Conservation (phyloP, 2,797 vertebrate species). For the Caiman crocodilus region DNA sequence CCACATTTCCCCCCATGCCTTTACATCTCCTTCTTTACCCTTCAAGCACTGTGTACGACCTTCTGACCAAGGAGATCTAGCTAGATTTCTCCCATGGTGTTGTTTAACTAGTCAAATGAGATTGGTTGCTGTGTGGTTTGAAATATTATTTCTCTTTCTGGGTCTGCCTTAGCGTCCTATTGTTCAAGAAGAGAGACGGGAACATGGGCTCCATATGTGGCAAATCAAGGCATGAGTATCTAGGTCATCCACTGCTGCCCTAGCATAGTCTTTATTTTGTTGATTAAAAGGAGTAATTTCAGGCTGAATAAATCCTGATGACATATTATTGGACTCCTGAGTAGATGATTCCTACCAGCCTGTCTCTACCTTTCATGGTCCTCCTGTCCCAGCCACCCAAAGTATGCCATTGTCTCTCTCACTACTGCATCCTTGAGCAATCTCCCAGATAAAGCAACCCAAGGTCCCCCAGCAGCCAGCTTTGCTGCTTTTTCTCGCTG, state of each 20-base stretch:
- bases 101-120: neutral
- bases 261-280: no score
- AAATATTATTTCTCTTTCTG: neutral
- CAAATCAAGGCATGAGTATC: neutral
- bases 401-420: neutral
- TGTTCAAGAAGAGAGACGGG: neutral
- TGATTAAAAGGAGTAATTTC: no score
- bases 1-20: rapidly evolving
- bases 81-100: neutral
- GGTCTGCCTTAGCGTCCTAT: rapidly evolving
- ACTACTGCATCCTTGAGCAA: neutral
- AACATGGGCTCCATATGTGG: rapidly evolving
- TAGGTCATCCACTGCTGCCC: no score
- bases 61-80: neutral
- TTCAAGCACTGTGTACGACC: neutral
- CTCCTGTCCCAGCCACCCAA: neutral
- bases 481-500: neutral
- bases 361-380: neutral
- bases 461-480: neutral
- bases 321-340: no score
- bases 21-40: neutral
- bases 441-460: neutral
- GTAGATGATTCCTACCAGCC: neutral
- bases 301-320: no score
- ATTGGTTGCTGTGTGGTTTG: rapidly evolving